These are phyloP conservation scores for Cavia aperea DNA, from an alignment of 2,113 vertebrate genomes.

Conservation along the genomic window DNA sequence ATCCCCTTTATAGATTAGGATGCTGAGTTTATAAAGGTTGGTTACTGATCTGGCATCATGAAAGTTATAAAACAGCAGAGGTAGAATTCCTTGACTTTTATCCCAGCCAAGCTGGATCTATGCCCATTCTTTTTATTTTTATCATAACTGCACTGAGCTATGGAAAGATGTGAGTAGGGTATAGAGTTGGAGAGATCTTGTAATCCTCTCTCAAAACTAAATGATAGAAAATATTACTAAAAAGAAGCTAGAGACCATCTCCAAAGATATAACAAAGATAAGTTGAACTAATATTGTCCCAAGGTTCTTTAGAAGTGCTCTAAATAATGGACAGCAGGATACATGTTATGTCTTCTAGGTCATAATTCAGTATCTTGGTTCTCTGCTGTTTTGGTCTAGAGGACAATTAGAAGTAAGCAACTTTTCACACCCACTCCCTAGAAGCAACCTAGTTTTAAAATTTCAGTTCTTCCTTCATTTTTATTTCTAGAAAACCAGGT, in stretches of 20 bases:
- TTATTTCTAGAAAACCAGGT: background rate
- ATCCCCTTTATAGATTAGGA: background rate
- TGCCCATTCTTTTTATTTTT: background rate
- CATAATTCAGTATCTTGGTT: conserved; percentile 41
- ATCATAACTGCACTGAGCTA: background rate
- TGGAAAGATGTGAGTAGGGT: background rate
- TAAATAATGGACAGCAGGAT: conserved; percentile 23
- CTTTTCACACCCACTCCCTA: background rate
- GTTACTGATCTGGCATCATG: background rate
- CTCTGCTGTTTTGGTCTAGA: conserved; percentile 16
- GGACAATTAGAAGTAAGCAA: conserved; percentile 29
- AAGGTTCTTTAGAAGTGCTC: background rate
- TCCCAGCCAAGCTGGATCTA: rapidly evolving
- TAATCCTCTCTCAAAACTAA: conserved; percentile 3
- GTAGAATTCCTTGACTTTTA: background rate
- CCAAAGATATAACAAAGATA: conserved; percentile 1
- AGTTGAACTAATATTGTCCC: conserved; percentile 27
- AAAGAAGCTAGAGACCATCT: background rate
- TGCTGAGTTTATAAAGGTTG: background rate
- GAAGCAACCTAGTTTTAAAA: background rate
- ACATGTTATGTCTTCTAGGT: conserved; percentile 25
- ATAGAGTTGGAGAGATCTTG: background rate
- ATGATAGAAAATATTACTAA: background rate
- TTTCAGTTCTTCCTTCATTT: conserved; percentile 18
- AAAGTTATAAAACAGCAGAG: background rate